Evolutionary conservation across 2,888 invertebrate genomes (phyloP).

Genomic region (Ashinkailepas kermadecensis): DNA sequence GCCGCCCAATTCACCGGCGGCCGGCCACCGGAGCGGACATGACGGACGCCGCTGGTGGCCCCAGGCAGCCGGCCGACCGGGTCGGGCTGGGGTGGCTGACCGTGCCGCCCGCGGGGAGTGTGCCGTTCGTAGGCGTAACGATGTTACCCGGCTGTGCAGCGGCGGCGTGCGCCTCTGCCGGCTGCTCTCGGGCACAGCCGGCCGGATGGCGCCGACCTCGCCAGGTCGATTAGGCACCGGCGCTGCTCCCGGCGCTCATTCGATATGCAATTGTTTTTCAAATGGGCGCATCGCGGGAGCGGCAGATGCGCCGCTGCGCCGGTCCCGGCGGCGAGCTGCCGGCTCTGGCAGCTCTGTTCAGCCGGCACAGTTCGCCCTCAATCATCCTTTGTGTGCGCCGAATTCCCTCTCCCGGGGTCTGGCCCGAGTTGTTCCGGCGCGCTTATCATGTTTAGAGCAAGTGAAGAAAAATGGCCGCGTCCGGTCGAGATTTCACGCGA

Average conservation of each 20-base stretch:
- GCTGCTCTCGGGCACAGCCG: background rate
- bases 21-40: background rate
- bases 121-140: background rate
- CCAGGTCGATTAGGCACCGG: background rate
- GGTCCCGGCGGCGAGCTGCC: background rate
- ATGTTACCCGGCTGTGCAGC: background rate
- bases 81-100: background rate
- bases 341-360: background rate
- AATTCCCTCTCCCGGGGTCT: background rate
- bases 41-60: background rate
- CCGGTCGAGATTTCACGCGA: background rate
- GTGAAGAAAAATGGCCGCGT: background rate
- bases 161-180: background rate
- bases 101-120: background rate
- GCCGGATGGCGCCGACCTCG: background rate
- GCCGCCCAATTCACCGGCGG: background rate
- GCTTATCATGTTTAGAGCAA: conserved; percentile 9
- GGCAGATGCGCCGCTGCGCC: background rate
- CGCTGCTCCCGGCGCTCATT: background rate
- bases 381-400: background rate
- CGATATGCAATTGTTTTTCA: conserved; percentile 16
- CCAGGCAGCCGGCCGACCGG: background rate
- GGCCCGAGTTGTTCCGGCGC: background rate
- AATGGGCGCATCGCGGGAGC: background rate
- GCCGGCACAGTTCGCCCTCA: background rate